Conservation (phyloP, 2,888 invertebrate species). For the Leucoma salicis region DNA sequence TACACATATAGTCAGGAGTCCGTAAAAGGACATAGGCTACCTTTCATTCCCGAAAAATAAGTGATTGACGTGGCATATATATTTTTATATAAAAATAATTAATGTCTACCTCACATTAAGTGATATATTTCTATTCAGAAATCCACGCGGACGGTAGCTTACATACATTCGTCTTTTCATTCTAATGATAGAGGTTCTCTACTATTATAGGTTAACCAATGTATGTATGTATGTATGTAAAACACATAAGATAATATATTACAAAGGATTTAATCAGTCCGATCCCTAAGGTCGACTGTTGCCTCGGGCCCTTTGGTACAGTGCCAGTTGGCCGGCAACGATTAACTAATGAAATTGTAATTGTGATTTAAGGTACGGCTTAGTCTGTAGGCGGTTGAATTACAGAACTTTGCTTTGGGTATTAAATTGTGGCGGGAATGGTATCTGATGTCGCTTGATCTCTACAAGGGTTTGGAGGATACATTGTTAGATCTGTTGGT, state of each 20-base stretch:
- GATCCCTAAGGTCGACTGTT: slow-evolving; percentile 31
- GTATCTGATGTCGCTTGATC: background rate
- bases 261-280: slow-evolving; percentile 38
- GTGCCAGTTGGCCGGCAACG: slow-evolving; percentile 9
- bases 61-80: no score
- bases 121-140: no score
- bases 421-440: background rate
- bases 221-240: background rate
- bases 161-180: no score
- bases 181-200: background rate
- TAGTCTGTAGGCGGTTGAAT: slow-evolving; percentile 2
- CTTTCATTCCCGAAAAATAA: no score
- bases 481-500: no score
- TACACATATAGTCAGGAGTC: no score
- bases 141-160: no score
- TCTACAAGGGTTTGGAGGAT: no score
- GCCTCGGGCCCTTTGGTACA: slow-evolving; percentile 9
- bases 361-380: slow-evolving; percentile 29
- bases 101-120: no score
- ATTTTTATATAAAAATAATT: no score
- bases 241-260: slow-evolving; percentile 11
- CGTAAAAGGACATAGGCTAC: no score
- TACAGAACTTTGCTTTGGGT: slow-evolving; percentile 1
- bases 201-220: no score
- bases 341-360: slow-evolving; percentile 39